Evolutionary conservation across 2,888 invertebrate genomes (phyloP).

Genomic region (Hypselothyrea guttata): DNA sequence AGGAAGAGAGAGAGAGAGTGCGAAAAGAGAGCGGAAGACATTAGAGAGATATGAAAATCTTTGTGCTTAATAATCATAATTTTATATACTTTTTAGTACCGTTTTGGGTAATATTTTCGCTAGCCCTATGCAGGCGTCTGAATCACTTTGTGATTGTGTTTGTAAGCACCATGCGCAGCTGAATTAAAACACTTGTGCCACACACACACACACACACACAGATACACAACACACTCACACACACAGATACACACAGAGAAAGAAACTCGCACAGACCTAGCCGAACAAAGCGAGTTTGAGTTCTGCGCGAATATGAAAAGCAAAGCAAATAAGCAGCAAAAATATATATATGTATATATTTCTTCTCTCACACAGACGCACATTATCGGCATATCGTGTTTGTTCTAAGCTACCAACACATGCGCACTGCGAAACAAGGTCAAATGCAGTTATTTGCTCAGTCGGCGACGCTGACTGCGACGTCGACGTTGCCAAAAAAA

Average conservation of each 20-base stretch:
- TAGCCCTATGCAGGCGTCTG: constrained; percentile 36
- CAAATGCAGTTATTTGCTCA: constrained; percentile 76
- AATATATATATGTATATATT: constrained; percentile 43
- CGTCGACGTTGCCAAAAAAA: constrained; percentile 26
- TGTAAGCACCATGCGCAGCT: constrained; percentile 41
- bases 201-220: constrained; percentile 25
- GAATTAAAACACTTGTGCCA: constrained; percentile 65
- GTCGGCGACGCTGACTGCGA: constrained; percentile 19
- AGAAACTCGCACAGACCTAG: constrained; percentile 9
- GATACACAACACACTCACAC: constrained; percentile 14
- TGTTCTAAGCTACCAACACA: constrained; percentile 69
- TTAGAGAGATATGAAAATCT: constrained; percentile 12
- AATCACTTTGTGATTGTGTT: constrained; percentile 9
- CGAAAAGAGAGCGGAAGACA: neutral
- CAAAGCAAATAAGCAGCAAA: constrained; percentile 67
- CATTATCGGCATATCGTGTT: constrained; percentile 63
- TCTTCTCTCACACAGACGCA: constrained; percentile 10
- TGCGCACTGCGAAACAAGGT: constrained; percentile 65
- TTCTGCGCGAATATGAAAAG: constrained; percentile 52
- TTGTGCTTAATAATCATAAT: constrained; percentile 19
- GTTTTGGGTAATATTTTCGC: too few relatives aligned
- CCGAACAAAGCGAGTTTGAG: constrained; percentile 31
- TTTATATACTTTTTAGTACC: too few relatives aligned
- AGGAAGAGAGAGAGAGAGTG: constrained; percentile 28
- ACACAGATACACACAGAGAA: neutral